Base-by-base conservation (phyloP, 2,113 vertebrate species). In the Atlantisia rogersi region DNA sequence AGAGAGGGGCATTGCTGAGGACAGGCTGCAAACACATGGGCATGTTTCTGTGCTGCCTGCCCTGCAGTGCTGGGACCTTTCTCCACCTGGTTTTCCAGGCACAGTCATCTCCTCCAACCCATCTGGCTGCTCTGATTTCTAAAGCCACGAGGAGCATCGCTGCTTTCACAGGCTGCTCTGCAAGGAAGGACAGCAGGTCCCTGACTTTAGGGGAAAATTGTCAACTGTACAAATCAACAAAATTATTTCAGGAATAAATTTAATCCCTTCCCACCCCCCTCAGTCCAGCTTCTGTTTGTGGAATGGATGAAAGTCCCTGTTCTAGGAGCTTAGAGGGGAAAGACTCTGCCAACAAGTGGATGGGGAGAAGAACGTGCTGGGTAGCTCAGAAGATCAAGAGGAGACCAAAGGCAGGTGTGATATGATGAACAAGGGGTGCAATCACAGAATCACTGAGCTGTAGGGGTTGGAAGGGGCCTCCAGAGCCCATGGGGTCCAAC, bases 131-230 rank as follows among this genome's bases (percentile, higher is more conserved):
- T 35, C 25, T 59, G 50, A 64, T 40, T 28, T 48, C 52, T 48
- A 32, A 32, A 84, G 35, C 53, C 46, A 19, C 7, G 2, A 24
- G 40, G 35, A 75, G 18, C 3, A 0, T 32, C 1, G 0, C n/a
- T 74, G 73, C 20, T 79, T 68, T 62, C 80, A 60, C 9, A 12
- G 68, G 42, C 37, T 78, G 28, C 35, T 78, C 64, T 56, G 53
- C 42, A 44, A 64, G 42, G 32, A 59, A 48, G 70, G 28, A 10
- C 5, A 53, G 42, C 50, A 53, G 56, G 46, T 32, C 68, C 31
- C n/a, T 65, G 44, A 16, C 53, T 62, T 44, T 2, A 25, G 11
- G 24, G 62, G 7, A 83, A 53, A 79, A 64, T 21, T 39, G 53
- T 53, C 53, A 86, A 5, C 35, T 15, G 26, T 1, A 0, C 19